Evolutionary conservation across 2,888 invertebrate species (phyloP), one percentile per base, ranked within the genome.

Genomic region (Zele albiditarsus): DNA sequence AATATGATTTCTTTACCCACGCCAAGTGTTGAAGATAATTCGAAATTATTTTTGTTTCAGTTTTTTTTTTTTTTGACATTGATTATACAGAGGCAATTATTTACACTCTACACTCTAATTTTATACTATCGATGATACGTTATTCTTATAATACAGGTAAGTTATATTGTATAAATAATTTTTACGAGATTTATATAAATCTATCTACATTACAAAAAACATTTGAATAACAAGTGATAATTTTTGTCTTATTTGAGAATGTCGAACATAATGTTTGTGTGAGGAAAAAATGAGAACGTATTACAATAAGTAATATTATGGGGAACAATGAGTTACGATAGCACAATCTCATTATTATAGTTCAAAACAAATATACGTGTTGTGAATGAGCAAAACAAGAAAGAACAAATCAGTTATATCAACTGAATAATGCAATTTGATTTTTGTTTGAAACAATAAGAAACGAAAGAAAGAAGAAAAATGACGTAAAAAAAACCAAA

Each of bases 401-500:
- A 33, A 69, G 20, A 75, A 68, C 23, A 69, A 57, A 38, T 58
- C 63, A 53, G 42, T 49, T 28, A 73, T 20, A n/a, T 71, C 38
- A 38, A 53, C 71, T 71, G 49, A 63, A 63, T 33, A 68, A 58
- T 12, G 49, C 57, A 65, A 38, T 68, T 62, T 63, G 38, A 63
- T 71, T 25, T 60, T 42, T 73, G 60, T 46, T 31, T 69, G 49
- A 57, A 46, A 60, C 23, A 68, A 68, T 46, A 68, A 5, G 25
- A 28, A 46, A 42, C n/a, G 60, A 72, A 14, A 38, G 28, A 38
- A 38, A 38, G 2, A 2, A 38, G 25, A 72, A 38, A 65, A 73
- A 70, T 46, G 53, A 68, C 70, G 49, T 76, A 20, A 74, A 76
- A 77, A 67, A 70, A 75, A 79, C 62, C 66, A 53, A 77, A 80